Conservation (phyloP, 2,797 vertebrate genomes). For the Sphenodon punctatus region DNA sequence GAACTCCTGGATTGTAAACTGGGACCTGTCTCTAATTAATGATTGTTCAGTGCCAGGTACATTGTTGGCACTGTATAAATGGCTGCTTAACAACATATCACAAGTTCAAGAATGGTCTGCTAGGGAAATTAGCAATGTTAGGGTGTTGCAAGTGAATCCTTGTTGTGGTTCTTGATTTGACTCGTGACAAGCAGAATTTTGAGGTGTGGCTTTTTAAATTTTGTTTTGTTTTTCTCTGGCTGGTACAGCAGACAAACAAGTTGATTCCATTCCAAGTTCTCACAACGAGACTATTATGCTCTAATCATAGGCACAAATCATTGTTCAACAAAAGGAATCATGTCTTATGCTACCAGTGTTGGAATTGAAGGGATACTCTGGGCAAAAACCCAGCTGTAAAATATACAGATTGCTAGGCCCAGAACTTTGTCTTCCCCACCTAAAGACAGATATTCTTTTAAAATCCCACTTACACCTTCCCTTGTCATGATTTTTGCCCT, state of each 20-base stretch:
- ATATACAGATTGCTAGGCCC: not conserved
- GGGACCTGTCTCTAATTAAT: no score
- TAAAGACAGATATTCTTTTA: no score
- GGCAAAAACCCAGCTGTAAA: constrained; percentile 8
- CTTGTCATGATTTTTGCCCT: not conserved
- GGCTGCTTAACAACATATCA: no score
- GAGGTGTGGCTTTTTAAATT: not conserved
- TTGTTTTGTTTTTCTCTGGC: constrained; percentile 37
- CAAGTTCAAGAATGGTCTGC: no score
- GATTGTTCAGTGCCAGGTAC: no score
- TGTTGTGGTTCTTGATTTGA: not conserved
- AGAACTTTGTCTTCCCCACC: not conserved
- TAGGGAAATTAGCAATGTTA: no score
- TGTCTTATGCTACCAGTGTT: constrained; percentile 33
- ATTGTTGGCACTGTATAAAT: no score
- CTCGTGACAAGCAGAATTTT: not conserved
- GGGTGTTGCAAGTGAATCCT: no score
- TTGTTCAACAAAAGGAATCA: constrained; percentile 19
- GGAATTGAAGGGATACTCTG: constrained; percentile 14
- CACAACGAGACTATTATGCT: constrained; percentile 60
- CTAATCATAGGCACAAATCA: not conserved
- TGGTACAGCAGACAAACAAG: constrained; percentile 15
- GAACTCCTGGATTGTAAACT: no score
- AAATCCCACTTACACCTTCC: no score
- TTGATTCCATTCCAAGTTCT: not conserved